Evolutionary conservation across 2,888 invertebrate species (phyloP).

Genomic region (Habrosyne pyritoides): DNA sequence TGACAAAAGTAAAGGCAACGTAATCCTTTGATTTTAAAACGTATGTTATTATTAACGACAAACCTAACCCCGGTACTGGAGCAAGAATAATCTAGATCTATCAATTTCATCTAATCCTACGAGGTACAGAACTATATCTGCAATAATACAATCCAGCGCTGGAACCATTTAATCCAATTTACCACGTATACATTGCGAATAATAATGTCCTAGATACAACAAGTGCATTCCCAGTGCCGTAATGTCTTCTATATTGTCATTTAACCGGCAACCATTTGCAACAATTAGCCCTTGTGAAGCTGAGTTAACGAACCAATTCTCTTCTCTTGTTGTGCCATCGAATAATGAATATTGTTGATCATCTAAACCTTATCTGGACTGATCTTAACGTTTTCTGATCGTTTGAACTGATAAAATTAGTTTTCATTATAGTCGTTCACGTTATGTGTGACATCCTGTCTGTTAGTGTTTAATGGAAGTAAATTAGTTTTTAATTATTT

Average conservation of each 20-base stretch:
- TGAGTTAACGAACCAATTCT: slow-evolving; percentile 71
- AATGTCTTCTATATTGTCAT: slow-evolving; percentile 58
- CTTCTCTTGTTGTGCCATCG: slow-evolving; percentile 14
- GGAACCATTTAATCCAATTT: slow-evolving; percentile 28
- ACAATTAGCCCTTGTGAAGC: slow-evolving; percentile 68
- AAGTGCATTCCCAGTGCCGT: slow-evolving; percentile 38
- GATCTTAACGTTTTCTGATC: slow-evolving; percentile 30
- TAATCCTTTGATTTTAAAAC: no score
- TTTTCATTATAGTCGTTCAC: slow-evolving; percentile 37
- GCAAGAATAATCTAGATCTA: neutral
- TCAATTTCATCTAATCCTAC: neutral
- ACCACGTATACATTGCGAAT: slow-evolving; percentile 38
- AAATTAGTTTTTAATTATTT: neutral
- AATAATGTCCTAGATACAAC: slow-evolving; percentile 48
- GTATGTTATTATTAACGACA: no score
- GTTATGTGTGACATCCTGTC: slow-evolving; percentile 7
- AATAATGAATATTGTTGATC: slow-evolving; percentile 41
- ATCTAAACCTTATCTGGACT: slow-evolving; percentile 7
- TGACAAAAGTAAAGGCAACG: neutral
- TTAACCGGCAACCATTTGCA: slow-evolving; percentile 68
- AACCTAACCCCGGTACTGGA: no score
- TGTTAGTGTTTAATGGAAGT: neutral
- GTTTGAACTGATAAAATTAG: slow-evolving; percentile 37
- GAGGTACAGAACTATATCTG: neutral
- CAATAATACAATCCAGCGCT: slow-evolving; percentile 7